phyloP scores from a whole-genome alignment of 92 coral and sea anemone species.

The Actinostola sp. region DNA sequence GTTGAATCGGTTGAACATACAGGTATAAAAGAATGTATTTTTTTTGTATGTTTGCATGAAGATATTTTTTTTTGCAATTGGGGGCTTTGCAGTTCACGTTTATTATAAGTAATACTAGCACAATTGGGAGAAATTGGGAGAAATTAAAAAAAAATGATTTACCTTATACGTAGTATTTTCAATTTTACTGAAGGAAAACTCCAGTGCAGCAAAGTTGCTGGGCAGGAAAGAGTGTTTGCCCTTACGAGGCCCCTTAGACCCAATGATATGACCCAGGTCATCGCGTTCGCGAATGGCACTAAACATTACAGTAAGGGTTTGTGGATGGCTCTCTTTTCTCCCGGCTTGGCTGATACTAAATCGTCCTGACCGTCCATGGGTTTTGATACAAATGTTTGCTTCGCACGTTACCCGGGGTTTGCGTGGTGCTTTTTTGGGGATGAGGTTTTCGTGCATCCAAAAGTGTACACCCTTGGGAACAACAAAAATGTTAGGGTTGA shows the following conservation, averaged over 20 bases:
- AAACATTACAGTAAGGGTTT: neutral
- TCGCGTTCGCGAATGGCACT: neutral
- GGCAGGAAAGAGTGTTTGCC: neutral
- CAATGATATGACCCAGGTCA: neutral
- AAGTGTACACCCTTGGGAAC: neutral
- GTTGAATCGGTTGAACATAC: too few relatives aligned
- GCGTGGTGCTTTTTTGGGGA: neutral
- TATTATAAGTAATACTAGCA: too few relatives aligned
- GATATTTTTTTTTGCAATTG: too few relatives aligned
- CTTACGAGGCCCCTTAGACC: neutral
- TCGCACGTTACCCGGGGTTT: slow-evolving; percentile 4
- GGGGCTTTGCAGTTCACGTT: too few relatives aligned
- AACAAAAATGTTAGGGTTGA: too few relatives aligned
- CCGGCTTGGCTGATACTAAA: neutral
- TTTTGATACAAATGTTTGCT: neutral
- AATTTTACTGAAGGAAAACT: neutral
- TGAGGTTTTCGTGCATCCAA: neutral
- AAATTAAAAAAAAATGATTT: neutral
- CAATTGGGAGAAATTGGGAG: too few relatives aligned
- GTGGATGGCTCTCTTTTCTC: neutral
- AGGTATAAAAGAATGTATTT: too few relatives aligned
- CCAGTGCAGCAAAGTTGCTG: neutral
- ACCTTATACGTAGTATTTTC: slow-evolving; percentile 11
- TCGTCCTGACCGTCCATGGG: neutral
- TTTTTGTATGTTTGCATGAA: too few relatives aligned